A percentile compares a stretch with the other conserved stretches of the same genome.
Conservation (phyloP, 2,888 invertebrate species). For the Pelosia muscerda region DNA sequence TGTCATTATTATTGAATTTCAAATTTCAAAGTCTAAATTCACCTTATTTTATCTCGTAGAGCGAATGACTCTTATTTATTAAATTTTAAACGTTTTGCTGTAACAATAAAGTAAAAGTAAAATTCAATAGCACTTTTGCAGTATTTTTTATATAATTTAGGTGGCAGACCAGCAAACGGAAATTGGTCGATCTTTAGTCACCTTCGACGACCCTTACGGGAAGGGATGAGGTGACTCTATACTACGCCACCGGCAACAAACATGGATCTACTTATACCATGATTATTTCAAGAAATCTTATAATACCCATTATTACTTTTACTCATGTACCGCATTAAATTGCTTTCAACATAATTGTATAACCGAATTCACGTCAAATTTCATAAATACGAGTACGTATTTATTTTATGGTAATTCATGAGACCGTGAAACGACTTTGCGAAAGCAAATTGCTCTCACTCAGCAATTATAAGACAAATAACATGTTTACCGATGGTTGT, state of each 20-base stretch:
- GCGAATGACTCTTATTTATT: too few relatives aligned
- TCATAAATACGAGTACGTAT: background rate
- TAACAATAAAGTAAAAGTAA: too few relatives aligned
- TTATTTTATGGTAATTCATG: background rate
- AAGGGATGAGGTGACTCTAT: too few relatives aligned
- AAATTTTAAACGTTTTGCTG: too few relatives aligned
- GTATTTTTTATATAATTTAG: too few relatives aligned
- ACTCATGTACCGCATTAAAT: background rate
- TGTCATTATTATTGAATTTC: too few relatives aligned
- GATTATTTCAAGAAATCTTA: background rate
- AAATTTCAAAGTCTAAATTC: too few relatives aligned
- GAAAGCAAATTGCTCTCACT: background rate
- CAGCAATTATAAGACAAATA: constrained; percentile 5
- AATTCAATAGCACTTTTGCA: too few relatives aligned
- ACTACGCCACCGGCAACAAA: background rate
- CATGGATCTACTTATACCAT: background rate
- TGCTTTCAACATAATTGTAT: background rate
- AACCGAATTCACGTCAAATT: background rate
- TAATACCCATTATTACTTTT: background rate
- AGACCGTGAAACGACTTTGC: background rate
- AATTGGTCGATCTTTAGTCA: too few relatives aligned
- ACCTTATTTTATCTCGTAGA: too few relatives aligned
- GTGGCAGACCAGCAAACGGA: too few relatives aligned
- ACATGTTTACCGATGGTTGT: background rate
- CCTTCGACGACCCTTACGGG: too few relatives aligned